A percentile compares a stretch with the other conserved stretches of the same genome.
Conservation (phyloP, 2,888 invertebrate species). For the Tinea pellionella region DNA sequence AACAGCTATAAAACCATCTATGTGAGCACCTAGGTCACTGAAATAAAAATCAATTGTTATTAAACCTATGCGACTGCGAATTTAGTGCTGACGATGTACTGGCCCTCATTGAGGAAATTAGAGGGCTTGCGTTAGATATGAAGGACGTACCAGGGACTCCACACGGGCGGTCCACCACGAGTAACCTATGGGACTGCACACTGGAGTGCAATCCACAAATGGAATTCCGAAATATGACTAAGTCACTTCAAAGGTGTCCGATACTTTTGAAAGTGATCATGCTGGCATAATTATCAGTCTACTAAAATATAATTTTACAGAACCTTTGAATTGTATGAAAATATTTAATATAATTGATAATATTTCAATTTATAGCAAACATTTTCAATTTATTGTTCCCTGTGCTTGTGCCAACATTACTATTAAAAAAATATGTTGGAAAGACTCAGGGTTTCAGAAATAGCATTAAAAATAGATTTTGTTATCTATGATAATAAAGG, state of each 20-base stretch:
- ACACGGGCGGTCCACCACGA: too few relatives aligned
- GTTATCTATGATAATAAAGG: constrained; percentile 9
- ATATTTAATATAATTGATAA: background rate
- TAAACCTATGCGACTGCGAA: constrained; percentile 10
- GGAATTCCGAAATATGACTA: too few relatives aligned
- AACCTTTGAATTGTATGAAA: background rate
- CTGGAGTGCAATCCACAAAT: too few relatives aligned
- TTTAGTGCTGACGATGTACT: too few relatives aligned
- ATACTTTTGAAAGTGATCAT: too few relatives aligned
- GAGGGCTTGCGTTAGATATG: too few relatives aligned
- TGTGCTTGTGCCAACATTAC: constrained; percentile 19
- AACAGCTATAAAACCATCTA: constrained; percentile 98
- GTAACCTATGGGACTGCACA: too few relatives aligned
- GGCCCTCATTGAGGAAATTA: too few relatives aligned
- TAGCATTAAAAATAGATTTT: constrained; percentile 15
- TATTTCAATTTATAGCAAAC: background rate
- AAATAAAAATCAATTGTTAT: constrained; percentile 21
- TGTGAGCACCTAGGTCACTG: constrained; percentile 97
- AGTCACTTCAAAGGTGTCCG: too few relatives aligned
- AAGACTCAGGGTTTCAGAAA: constrained; percentile 26
- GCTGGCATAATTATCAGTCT: too few relatives aligned
- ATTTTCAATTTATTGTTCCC: constrained; percentile 20
- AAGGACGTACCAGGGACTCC: too few relatives aligned
- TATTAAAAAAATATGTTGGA: constrained; percentile 21
- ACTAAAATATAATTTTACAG: too few relatives aligned